Evolutionary conservation across 2,797 vertebrate genomes (phyloP), one percentile per base, ranked within the genome.

Genomic region (Brachyalestes nurse): DNA sequence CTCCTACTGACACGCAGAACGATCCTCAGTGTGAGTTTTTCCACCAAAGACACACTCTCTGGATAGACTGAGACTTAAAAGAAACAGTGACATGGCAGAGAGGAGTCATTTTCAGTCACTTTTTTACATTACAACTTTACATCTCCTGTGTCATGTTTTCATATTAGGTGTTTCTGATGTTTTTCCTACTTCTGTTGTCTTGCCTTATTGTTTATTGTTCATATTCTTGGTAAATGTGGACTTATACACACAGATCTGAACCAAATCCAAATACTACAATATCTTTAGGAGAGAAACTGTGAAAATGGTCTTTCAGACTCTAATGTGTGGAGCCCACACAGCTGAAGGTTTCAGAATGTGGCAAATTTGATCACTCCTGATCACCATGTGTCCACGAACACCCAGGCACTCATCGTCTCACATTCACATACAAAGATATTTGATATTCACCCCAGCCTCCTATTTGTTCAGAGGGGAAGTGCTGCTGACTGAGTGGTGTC

Each of bases 11-110:
- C 19, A 45, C 53, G 60, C 34, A 77, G 34, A 82, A 77, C 58
- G 51, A 42, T 53, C 53, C 62, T 77, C 62, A 40, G 62, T 82
- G 51, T 82, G 66, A 69, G 17, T 58, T 75, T 51, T 57, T 55
- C 8, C 75, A 77, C 34, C 38, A 38, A 69, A 42, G 67, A 28
- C 62, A 61, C 69, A 25, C 74, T 10, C 38, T 40, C 14, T 2
- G 17, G 21, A 42, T 38, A 72, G 16, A 42, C n/a, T 74, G 38
- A 28, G 55, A 16, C 5, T 62, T 13, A 78, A 82, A 82, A 58
- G 28, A 75, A 21, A 61, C 28, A 58, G 45, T 12, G 12, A 8
- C 45, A 47, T 12, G 12, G 45, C n/a, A n/a, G 55, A 57, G 2
- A 25, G 13, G 5, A 25, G 10, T 28, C 14, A 10, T 28, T 61